These are phyloP conservation scores for Planiliza haematocheilus DNA, from an alignment of 2,113 vertebrate genomes.

Conservation along the genomic window DNA sequence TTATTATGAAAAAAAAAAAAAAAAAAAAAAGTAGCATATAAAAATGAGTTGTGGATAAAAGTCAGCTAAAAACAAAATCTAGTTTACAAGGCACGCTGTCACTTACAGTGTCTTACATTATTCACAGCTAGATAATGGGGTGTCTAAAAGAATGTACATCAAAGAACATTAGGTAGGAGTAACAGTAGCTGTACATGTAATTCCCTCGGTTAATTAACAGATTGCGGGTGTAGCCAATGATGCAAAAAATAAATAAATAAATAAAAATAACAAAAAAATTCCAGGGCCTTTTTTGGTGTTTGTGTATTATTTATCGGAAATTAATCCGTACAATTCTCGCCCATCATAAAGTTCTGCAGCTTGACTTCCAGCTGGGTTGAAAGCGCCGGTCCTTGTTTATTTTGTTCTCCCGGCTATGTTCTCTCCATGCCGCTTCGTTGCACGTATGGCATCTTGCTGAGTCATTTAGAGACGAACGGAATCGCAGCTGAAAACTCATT, in stretches of 20 bases:
- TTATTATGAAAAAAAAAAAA: no score
- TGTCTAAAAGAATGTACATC: no score
- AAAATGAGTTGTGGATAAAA: no score
- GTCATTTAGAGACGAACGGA: slow-evolving; percentile 47
- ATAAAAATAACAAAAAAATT: background rate
- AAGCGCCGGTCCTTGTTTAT: slow-evolving; percentile 28
- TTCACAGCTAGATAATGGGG: no score
- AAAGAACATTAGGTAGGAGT: no score
- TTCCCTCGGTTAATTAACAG: no score
- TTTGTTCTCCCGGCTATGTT: slow-evolving; percentile 18
- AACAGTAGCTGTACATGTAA: no score
- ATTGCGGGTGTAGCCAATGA: background rate
- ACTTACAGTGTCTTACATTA: no score
- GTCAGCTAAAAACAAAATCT: no score
- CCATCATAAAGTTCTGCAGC: slow-evolving; percentile 10
- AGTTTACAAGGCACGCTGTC: no score
- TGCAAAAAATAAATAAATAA: background rate
- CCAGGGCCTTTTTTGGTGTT: background rate
- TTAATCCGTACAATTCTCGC: background rate
- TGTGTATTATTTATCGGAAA: slow-evolving; percentile 8
- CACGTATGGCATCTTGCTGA: slow-evolving; percentile 49
- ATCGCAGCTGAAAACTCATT: slow-evolving; percentile 53
- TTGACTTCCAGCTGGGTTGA: slow-evolving; percentile 27
- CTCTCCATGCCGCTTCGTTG: slow-evolving; percentile 17
- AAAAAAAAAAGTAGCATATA: no score